phyloP scores from a whole-genome alignment of 1,140 invertebrate species.

The Acyrthosiphon pisum region DNA sequence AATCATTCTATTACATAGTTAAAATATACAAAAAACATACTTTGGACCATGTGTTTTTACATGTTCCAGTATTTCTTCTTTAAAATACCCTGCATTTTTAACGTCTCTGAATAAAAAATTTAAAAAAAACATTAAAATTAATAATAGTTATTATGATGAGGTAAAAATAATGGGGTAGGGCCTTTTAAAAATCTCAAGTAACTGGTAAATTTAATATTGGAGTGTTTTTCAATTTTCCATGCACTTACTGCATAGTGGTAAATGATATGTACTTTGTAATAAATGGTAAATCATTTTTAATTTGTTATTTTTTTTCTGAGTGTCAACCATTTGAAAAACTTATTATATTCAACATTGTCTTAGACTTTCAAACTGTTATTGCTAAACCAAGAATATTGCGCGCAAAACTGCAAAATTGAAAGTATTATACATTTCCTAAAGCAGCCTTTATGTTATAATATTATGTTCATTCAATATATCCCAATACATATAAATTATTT shows the following conservation, averaged over 20 bases:
- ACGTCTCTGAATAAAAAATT: not conserved
- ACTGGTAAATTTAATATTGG: too few relatives aligned
- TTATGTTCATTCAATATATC: too few relatives aligned
- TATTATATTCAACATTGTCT: too few relatives aligned
- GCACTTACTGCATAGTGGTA: too few relatives aligned
- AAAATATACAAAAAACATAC: not conserved
- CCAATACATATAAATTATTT: too few relatives aligned
- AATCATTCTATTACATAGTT: not conserved
- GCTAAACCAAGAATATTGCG: too few relatives aligned
- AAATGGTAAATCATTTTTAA: too few relatives aligned
- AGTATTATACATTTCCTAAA: not conserved
- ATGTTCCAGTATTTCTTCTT: constrained; percentile 42
- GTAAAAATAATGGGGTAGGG: not conserved
- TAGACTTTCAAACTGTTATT: too few relatives aligned
- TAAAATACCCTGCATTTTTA: constrained; percentile 39
- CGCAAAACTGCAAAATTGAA: not conserved
- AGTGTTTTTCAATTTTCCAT: too few relatives aligned
- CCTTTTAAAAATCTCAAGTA: not conserved
- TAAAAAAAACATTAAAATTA: not conserved
- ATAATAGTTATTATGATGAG: not conserved
- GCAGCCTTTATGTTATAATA: not conserved
- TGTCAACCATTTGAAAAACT: too few relatives aligned
- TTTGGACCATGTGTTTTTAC: constrained; percentile 33
- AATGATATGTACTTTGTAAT: too few relatives aligned
- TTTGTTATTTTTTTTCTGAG: too few relatives aligned